These are phyloP conservation scores for Tonatia bakeri DNA, from an alignment of 2,113 vertebrate genomes.

Conservation along the genomic window DNA sequence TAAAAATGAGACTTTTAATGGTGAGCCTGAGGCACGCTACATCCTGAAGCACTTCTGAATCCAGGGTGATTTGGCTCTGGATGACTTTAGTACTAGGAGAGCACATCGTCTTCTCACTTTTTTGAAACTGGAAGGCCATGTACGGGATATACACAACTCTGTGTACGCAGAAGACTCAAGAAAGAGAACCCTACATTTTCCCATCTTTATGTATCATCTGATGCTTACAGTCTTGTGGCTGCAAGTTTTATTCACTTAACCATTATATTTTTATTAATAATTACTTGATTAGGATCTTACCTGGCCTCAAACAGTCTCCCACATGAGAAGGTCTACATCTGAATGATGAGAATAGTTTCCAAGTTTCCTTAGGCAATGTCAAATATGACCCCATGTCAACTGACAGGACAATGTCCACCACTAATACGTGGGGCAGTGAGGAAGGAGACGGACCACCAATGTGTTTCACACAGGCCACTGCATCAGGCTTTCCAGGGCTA, in stretches of 20 bases:
- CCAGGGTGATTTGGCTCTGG: slow-evolving; percentile 15
- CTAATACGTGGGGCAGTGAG: neutral
- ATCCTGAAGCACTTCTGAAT: slow-evolving; percentile 30
- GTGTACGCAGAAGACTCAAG: neutral
- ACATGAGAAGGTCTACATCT: neutral
- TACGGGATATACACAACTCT: neutral
- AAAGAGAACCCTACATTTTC: neutral
- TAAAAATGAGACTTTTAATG: slow-evolving; percentile 51
- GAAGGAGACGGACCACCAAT: neutral
- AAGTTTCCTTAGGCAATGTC: neutral
- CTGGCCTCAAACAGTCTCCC: neutral
- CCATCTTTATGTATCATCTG: neutral
- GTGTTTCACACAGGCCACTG: neutral
- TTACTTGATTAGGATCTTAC: slow-evolving; percentile 43
- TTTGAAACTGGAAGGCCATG: neutral
- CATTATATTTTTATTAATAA: slow-evolving; percentile 35
- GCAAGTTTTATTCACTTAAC: neutral
- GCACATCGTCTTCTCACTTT: neutral
- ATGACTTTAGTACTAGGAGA: slow-evolving; percentile 44
- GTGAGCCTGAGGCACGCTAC: neutral
- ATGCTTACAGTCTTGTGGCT: neutral
- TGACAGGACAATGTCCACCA: neutral
- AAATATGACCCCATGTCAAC: neutral
- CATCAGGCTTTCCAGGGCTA: neutral
- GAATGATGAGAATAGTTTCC: slow-evolving; percentile 26